Percentiles rank a stretch among this genome's conserved stretches.
Evolutionary conservation across 2,888 invertebrate species (phyloP).

Genomic region (Drosophila lutescens): DNA sequence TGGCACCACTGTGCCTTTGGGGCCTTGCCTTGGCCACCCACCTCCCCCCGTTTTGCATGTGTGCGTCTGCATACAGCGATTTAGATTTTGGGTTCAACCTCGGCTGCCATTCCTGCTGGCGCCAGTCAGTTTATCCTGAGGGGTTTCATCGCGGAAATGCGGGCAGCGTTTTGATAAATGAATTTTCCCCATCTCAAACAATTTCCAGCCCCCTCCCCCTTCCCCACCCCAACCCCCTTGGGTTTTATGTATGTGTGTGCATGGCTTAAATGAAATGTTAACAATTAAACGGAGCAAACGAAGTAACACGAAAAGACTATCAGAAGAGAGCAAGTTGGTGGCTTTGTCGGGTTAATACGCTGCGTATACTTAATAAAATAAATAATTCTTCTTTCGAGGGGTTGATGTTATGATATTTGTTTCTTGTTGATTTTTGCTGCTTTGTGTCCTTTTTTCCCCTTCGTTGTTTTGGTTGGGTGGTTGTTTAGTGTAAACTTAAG

Average conservation of each 20-base stretch:
- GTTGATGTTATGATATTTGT: slow-evolving; percentile 38
- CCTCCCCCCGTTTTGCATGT: slow-evolving; percentile 18
- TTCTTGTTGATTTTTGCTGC: slow-evolving; percentile 33
- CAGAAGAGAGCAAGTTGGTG: slow-evolving; percentile 57
- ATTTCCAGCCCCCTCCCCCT: not conserved
- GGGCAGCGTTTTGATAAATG: slow-evolving; percentile 77
- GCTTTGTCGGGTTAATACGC: slow-evolving; percentile 49
- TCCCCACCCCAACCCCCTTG: not conserved
- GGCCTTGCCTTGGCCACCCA: not conserved
- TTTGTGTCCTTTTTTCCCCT: slow-evolving; percentile 17
- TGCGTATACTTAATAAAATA: slow-evolving; percentile 71
- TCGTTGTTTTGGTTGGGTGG: slow-evolving; percentile 22
- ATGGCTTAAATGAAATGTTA: slow-evolving; percentile 76
- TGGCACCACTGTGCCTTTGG: slow-evolving; percentile 21
- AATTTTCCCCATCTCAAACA: slow-evolving; percentile 55
- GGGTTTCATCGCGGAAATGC: slow-evolving; percentile 69
- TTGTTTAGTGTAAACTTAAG: slow-evolving; percentile 68
- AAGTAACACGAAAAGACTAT: slow-evolving; percentile 72
- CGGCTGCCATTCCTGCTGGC: slow-evolving; percentile 71
- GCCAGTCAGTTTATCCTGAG: slow-evolving; percentile 61
- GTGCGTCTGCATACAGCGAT: slow-evolving; percentile 64
- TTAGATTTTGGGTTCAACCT: slow-evolving; percentile 72
- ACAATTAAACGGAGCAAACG: slow-evolving; percentile 74
- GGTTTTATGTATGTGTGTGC: slow-evolving; percentile 15
- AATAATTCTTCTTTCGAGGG: slow-evolving; percentile 49